Conservation (phyloP, 2,797 vertebrate species). For the Meriones psammophilus region DNA sequence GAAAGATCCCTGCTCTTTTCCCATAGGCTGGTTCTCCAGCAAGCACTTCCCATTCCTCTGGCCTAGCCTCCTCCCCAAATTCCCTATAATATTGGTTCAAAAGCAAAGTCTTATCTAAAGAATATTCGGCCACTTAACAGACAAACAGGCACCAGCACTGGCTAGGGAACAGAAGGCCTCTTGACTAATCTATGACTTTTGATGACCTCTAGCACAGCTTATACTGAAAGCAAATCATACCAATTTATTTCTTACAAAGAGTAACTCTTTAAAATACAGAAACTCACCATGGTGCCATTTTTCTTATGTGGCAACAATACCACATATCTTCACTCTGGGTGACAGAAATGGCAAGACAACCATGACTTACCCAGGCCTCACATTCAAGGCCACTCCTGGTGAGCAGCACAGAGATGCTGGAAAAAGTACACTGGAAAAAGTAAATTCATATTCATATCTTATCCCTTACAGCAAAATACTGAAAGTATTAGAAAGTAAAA, state of each 20-base stretch:
- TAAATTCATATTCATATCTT: constrained; percentile 8
- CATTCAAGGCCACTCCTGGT: not conserved
- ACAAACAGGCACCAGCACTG: not conserved
- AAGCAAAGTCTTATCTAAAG: not conserved
- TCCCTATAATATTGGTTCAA: not conserved
- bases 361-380: not conserved
- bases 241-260: constrained; percentile 73
- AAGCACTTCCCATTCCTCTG: not conserved
- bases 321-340: not conserved
- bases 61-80: not conserved
- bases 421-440: not conserved
- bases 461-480: not conserved
- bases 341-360: not conserved
- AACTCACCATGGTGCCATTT: constrained; percentile 75
- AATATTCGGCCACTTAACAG: not conserved
- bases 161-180: not conserved
- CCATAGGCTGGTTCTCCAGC: not conserved
- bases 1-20: not conserved
- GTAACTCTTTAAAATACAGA: constrained; percentile 89
- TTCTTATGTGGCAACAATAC: not conserved
- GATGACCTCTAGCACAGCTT: not conserved
- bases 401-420: not conserved
- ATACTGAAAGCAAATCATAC: not conserved
- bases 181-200: not conserved
- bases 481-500: constrained; percentile 15